phyloP scores from a whole-genome alignment of 2,113 vertebrate genomes.

The Emydocephalus ijimae region DNA sequence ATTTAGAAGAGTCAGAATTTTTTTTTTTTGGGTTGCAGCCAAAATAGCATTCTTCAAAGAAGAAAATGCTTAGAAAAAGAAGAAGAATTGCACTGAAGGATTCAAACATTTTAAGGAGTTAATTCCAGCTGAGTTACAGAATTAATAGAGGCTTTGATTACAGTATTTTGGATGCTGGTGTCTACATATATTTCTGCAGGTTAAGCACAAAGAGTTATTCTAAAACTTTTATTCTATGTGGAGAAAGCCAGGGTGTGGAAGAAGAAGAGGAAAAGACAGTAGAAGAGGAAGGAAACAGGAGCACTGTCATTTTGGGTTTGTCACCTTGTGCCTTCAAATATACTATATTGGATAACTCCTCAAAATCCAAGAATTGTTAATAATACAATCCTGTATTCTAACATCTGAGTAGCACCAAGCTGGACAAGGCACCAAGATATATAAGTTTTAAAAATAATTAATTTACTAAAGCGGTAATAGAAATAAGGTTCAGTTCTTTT shows the following conservation, averaged over 20 bases:
- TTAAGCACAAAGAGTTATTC: neutral
- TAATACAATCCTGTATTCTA: neutral
- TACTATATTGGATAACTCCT: neutral
- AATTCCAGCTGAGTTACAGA: constrained; percentile 44
- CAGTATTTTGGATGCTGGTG: neutral
- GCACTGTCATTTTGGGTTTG: neutral
- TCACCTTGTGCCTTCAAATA: neutral
- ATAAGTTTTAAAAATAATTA: neutral
- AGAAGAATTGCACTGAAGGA: constrained; percentile 36
- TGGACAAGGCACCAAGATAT: neutral
- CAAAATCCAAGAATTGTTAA: neutral
- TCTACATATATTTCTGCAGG: constrained; percentile 10
- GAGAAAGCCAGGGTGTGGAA: no score
- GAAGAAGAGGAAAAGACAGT: neutral
- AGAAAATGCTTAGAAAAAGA: constrained; percentile 47
- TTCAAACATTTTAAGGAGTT: constrained; percentile 47
- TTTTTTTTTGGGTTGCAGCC: neutral
- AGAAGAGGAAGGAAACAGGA: neutral
- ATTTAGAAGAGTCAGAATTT: constrained; percentile 39
- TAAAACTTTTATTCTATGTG: neutral
- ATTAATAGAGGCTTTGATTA: constrained; percentile 57
- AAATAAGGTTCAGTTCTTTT: neutral
- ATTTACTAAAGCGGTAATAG: neutral
- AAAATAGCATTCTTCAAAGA: constrained; percentile 8
- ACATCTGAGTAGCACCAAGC: neutral